phyloP scores from a whole-genome alignment of 2,113 vertebrate genomes.

The Fulica atra region DNA sequence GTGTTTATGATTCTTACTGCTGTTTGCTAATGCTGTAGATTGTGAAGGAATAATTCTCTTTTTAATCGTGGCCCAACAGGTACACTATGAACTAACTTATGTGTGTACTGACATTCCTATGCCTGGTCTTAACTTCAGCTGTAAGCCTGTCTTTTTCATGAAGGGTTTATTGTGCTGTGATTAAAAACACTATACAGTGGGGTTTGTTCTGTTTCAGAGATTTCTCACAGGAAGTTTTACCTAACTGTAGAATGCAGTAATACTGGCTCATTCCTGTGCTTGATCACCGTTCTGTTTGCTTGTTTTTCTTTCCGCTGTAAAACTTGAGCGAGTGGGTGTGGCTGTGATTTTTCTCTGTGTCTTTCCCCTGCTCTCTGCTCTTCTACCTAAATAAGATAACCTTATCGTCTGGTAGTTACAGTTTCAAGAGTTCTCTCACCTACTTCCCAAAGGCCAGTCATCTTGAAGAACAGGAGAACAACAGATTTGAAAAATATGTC shows the following conservation, averaged over 20 bases:
- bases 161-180: background rate
- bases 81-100: background rate
- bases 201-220: background rate
- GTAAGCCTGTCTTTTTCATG: background rate
- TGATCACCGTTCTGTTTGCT: background rate
- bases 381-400: background rate
- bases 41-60: background rate
- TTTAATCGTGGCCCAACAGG: background rate
- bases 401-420: background rate
- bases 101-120: background rate
- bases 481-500: background rate
- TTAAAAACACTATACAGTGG: background rate
- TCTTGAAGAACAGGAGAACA: background rate
- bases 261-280: background rate
- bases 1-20: background rate
- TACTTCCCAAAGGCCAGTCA: background rate
- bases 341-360: background rate
- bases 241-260: background rate
- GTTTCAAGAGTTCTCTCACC: background rate
- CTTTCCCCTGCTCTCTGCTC: background rate
- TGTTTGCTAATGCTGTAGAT: background rate
- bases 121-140: background rate
- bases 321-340: background rate
- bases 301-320: background rate
- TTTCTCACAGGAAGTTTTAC: background rate